Percentiles rank a stretch among this genome's conserved stretches.
Conservation (phyloP, 2,888 invertebrate species). For the Eristalinus sepulchralis region DNA sequence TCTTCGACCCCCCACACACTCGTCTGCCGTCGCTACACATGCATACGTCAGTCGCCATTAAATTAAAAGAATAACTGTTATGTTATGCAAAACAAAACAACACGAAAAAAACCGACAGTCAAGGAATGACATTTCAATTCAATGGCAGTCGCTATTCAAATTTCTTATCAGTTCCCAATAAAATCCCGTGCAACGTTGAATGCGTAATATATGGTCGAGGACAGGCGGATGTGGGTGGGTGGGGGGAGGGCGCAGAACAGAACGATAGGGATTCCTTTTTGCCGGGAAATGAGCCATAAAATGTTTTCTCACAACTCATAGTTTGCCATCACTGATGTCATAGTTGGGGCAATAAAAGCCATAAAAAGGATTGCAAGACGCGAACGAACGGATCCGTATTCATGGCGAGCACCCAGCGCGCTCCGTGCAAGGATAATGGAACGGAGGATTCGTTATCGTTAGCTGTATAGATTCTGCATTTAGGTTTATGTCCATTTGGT, state of each 20-base stretch:
- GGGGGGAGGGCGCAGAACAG: neutral
- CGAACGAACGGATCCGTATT: constrained; percentile 18
- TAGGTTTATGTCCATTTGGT: constrained; percentile 1
- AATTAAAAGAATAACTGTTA: constrained; percentile 5
- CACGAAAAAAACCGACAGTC: constrained; percentile 13
- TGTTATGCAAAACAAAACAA: constrained; percentile 34
- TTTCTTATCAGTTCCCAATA: constrained; percentile 67
- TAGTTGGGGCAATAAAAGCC: constrained; percentile 63
- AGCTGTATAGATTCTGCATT: constrained; percentile 1
- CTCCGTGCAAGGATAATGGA: neutral
- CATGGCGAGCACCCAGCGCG: neutral
- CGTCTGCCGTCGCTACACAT: neutral
- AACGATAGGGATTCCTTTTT: constrained; percentile 26
- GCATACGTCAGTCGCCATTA: neutral
- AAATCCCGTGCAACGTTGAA: constrained; percentile 35
- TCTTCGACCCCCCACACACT: neutral
- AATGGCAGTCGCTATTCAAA: constrained; percentile 50
- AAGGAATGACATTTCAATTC: constrained; percentile 61
- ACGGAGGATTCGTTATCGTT: neutral
- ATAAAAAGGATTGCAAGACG: constrained; percentile 69
- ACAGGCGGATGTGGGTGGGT: neutral
- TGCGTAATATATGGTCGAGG: constrained; percentile 34
- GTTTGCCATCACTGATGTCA: constrained; percentile 56
- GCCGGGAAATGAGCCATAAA: constrained; percentile 71
- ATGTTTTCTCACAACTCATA: constrained; percentile 51